A percentile compares a stretch with the other conserved stretches of the same genome.
Conservation (phyloP, 2,113 vertebrate species). For the Kryptolebias marmoratus region DNA sequence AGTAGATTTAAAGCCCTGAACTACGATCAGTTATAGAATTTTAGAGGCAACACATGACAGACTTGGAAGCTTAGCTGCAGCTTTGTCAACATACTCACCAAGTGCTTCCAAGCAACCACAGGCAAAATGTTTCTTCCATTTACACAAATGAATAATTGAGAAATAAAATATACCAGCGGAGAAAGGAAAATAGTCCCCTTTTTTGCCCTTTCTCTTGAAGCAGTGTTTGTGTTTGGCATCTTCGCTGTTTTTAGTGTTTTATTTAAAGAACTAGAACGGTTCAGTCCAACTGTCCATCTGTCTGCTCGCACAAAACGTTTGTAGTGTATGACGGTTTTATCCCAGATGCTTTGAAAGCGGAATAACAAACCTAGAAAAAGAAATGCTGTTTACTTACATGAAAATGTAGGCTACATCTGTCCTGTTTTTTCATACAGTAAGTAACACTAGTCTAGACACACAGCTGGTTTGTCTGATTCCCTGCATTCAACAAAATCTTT, state of each 20-base stretch:
- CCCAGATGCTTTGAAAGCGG: constrained; percentile 46
- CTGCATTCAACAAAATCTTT: constrained; percentile 34
- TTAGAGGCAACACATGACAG: constrained; percentile 25
- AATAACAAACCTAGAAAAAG: constrained; percentile 21
- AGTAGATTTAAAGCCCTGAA: constrained; percentile 49
- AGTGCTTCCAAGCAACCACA: constrained; percentile 35
- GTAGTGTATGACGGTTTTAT: constrained; percentile 41
- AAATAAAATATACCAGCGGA: constrained; percentile 56
- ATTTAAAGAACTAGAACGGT: constrained; percentile 56
- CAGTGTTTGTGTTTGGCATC: constrained; percentile 45
- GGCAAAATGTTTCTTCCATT: constrained; percentile 34
- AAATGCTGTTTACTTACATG: constrained; percentile 8
- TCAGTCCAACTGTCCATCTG: constrained; percentile 27
- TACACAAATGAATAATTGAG: constrained; percentile 68
- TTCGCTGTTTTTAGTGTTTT: constrained; percentile 65
- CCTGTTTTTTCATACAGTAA: constrained; percentile 25
- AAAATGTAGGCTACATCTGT: constrained; percentile 49
- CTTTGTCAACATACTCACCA: constrained; percentile 38
- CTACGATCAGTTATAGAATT: constrained; percentile 32
- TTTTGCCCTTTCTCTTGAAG: constrained; percentile 57
- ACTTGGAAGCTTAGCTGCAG: constrained; percentile 24
- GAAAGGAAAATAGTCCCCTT: constrained; percentile 33
- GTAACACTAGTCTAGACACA: constrained; percentile 47
- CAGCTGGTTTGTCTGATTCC: constrained; percentile 52
- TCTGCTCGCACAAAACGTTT: constrained; percentile 7